Evolutionary conservation across 2,888 invertebrate genomes (phyloP), one percentile per base, ranked within the genome.

Genomic region (Eupithecia tripunctaria): DNA sequence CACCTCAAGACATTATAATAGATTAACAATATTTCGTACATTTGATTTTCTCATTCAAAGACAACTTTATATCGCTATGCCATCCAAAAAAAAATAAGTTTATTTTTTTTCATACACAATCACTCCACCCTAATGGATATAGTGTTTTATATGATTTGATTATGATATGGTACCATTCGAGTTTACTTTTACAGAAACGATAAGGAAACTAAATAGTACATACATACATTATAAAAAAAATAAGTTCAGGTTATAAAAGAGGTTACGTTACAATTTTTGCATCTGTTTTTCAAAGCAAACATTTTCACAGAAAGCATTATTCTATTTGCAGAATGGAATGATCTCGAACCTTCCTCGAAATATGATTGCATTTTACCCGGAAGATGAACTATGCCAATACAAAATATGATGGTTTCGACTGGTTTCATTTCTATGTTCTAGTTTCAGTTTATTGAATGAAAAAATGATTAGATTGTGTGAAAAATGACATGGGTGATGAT

Each of bases 301-400:
- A 27, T 62, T 71, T 74, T 66, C 43, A 65, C 63, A 32, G 62
- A 68, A 71, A 74, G 62, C 62, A 21, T 63, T 69, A 73, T 67
- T 56, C 59, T 69, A 71, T 74, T 74, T 69, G 71, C 60, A 21
- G 56, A 74, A 67, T 65, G 65, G 25, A 65, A 74, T 67, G 65
- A 74, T 66, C 62, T 71, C 38, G 38, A 59, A 62, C 66, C 69
- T 62, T 74, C 60, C 59, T 56, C 66, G 60, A 56, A 71, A 71
- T 43, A 71, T 68, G 65, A 68, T 71, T 74, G 74, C 62, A 63
- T 63, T 74, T 29, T 63, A 68, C 62, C 36, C 51, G 67, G 63
- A 21, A 64, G n/a, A 64, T 41, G n/a, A 36, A 25, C 10, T 14
- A n/a, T 15, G 21, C 14, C 38, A 25, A 36, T 7, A 10, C 36